Conservation (phyloP, 2,113 vertebrate species). For the Garra rufa region DNA sequence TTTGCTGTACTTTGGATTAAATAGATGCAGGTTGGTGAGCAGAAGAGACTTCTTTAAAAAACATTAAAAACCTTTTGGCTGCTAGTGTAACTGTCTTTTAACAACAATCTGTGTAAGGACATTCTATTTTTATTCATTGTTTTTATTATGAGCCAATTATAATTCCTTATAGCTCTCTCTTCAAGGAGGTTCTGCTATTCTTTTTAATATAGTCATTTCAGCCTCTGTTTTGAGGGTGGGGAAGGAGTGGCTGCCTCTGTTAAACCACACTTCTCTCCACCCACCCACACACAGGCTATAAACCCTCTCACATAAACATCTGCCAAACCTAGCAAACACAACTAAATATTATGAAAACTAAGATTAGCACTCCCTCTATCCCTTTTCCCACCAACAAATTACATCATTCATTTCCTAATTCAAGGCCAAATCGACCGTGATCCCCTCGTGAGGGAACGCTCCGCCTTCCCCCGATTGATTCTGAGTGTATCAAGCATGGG, state of each 20-base stretch:
- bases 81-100: neutral
- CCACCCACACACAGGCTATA: neutral
- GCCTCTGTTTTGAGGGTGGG: neutral
- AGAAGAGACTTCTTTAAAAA: too few relatives aligned
- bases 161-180: neutral
- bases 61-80: too few relatives aligned
- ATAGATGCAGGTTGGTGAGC: too few relatives aligned
- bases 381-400: slow-evolving; percentile 21
- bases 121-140: neutral
- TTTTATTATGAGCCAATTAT: neutral
- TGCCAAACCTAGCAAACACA: slow-evolving; percentile 2
- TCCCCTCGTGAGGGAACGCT: neutral
- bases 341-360: slow-evolving; percentile 34
- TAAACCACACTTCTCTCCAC: slow-evolving; percentile 39
- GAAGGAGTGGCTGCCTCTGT: slow-evolving; percentile 28
- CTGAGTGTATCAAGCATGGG: slow-evolving; percentile 37
- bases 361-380: slow-evolving; percentile 1
- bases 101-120: neutral
- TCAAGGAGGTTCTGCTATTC: neutral
- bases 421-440: neutral
- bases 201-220: neutral
- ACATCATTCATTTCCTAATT: slow-evolving; percentile 23
- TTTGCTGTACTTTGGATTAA: too few relatives aligned
- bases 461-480: slow-evolving; percentile 43
- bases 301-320: slow-evolving; percentile 8